Evolutionary conservation across 2,888 invertebrate genomes (phyloP), one percentile per base, ranked within the genome.

Genomic region (Melinaea menophilus): DNA sequence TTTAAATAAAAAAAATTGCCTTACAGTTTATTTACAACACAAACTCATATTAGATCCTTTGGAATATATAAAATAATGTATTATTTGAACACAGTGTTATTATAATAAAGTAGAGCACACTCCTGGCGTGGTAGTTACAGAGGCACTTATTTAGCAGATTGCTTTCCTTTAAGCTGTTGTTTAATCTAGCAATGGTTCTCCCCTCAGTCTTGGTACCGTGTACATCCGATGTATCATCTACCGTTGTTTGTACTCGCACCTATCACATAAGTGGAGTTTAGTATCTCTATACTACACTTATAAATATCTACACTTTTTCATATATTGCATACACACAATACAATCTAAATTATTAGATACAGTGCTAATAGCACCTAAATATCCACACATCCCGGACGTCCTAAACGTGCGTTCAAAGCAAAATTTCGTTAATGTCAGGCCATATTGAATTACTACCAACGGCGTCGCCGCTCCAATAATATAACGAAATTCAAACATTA

Each of bases 401-500:
- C 74, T 73, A 72, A 75, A 77, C 80, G 75, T 78, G 77, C 75
- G 75, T 76, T 77, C 75, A 71, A 78, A 77, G 76, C 77, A 76
- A 78, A 80, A 83, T 82, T 82, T 82, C 78, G 83, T 81, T 86
- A 88, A 86, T 84, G 79, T 80, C 81, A 74, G 79, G 80, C 82
- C 68, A 81, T 86, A 88, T 86, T 84, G 86, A 85, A 86, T 88
- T 87, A 89, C 83, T 76, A 76, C 75, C 78, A 72, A 77, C 79
- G 79, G 79, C 78, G 78, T 37, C 5, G 73, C 79, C 76, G 77
- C 83, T 85, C 82, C 87, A 87, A 85, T 89, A 88, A 85, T 86
- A 89, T 89, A 88, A 88, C 89, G 88, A 88, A 88, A 88, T 88
- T 88, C 89, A 88, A 90, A 86, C 88, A 90, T 90, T 89, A 89